A percentile compares a stretch with the other conserved stretches of the same genome.
Conservation (phyloP, 2,888 invertebrate genomes). For the Eristalinus sepulchralis region DNA sequence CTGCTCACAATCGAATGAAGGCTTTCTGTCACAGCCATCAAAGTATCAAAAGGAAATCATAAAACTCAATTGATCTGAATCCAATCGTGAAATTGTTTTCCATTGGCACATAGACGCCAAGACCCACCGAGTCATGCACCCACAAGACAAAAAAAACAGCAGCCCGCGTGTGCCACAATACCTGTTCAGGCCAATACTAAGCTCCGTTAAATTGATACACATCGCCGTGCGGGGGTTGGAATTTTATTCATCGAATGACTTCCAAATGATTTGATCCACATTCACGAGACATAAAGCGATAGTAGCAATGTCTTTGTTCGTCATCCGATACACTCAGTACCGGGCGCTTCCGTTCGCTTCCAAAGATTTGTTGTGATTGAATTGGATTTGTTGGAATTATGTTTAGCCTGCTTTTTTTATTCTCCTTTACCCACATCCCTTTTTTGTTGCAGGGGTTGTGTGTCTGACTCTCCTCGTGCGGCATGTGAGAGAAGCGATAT, state of each 20-base stretch:
- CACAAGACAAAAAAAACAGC: neutral
- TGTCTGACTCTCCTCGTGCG: conserved; percentile 1
- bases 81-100: conserved; percentile 71
- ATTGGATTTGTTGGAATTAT: conserved; percentile 55
- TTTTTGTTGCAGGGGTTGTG: neutral
- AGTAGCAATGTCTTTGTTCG: conserved; percentile 58
- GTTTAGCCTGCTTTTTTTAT: neutral
- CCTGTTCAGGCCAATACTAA: conserved; percentile 62
- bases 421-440: conserved; percentile 3
- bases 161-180: conserved; percentile 22
- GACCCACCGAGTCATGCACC: neutral
- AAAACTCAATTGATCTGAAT: conserved; percentile 68
- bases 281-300: conserved; percentile 70
- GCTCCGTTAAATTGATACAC: conserved; percentile 67
- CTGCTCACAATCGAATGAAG: conserved; percentile 30
- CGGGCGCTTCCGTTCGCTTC: conserved; percentile 44
- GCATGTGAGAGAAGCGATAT: conserved; percentile 15
- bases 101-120: conserved; percentile 38
- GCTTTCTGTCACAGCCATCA: conserved; percentile 59
- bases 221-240: conserved; percentile 15
- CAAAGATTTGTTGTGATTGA: conserved; percentile 65
- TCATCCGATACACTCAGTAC: conserved; percentile 66
- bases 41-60: conserved; percentile 62
- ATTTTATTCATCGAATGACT: conserved; percentile 65
- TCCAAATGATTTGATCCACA: conserved; percentile 71